Evolutionary conservation across 2,113 vertebrate species (phyloP), one percentile per base, ranked within the genome.

Genomic region (Apeltes quadracus): DNA sequence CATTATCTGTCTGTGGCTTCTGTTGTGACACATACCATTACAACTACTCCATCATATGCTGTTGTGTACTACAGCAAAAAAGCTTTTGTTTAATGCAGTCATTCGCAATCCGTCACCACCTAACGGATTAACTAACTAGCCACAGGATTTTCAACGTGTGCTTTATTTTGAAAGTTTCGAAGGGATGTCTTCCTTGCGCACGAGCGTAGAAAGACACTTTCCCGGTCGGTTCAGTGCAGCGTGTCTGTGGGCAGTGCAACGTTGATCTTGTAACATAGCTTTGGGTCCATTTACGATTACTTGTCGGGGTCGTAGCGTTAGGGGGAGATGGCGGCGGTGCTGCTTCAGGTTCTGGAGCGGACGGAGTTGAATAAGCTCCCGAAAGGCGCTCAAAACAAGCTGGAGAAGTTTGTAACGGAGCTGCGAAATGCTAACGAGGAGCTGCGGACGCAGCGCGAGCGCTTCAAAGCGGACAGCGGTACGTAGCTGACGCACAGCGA

Each of bases 381-480:
- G 0, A 97, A 96, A 89, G 90, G 92, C 1, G 89, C 92, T 46
- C 96, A 98, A 84, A 96, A 92, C 69, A 98, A 98, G 72, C 89
- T 98, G 2, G 97, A 98, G 80, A 96, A 95, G 72, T 95, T 95
- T 75, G 79, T 99, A 1, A 91, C 94, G 0, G 96, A 97, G 29
- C 95, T 98, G 69, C 96, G 97, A 62, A 91, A 91, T 46, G 96
- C 96, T 86, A 94, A 96, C 68, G 96, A 97, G 0, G 92, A 84
- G 20, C 92, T 98, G 15, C 93, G 91, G 64, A 94, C 94, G 0
- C 88, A 94, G 25, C 95, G 97, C 1, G 96, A 98, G 89, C 94
- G 95, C 9, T 94, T 95, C 73, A 95, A 95, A 87, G 96, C 96
- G 55, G 96, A 99, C 80, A 95, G 95, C 0, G 97, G 97, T 99